Base-by-base conservation (phyloP, 2,888 invertebrate genomes). In the Cinara cedri region DNA sequence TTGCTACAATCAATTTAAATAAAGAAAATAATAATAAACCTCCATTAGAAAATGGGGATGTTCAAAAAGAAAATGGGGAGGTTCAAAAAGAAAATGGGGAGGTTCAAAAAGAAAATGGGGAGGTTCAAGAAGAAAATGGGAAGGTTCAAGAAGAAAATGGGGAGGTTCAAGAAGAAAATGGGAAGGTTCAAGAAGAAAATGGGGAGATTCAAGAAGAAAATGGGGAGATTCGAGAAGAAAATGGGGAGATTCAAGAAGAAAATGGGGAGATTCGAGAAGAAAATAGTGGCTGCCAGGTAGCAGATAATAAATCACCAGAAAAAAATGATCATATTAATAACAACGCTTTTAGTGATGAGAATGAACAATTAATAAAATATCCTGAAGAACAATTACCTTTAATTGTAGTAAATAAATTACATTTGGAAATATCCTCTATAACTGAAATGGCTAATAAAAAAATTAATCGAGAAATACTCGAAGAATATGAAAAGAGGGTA, bases 401-500 rank as follows among this genome's bases (percentile, higher is more conserved):
- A 34, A 34, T 34, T 34, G 6, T 4, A 4, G 34, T 4, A 34
- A 34, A 34, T 34, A 3, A 4, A 34, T 34, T 34, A 6, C 34
- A 34, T 34, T 4, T 34, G 34, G 34, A 34, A 4, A 34, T 34
- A 34, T 34, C 34, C 6, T 4, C 6, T 34, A 34, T 34, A 34
- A 34, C 3, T 34, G 34, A 34, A 34, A 34, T 34, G 3, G 34
- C 3, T 34, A 34, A 34, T 34, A 34, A 34, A 34, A 34, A 34
- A 34, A 34, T 34, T 34, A 34, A 34, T 6, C 3, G 3, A 34
- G 34, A 91, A 65, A 90, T 92, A 82, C 91, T 94, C 85, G 88
- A 90, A 85, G 93, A 93, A 85, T 88, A 88, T 85, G 84, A 88
- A 84, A 84, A 86, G 84, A 86, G 87, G 84, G 85, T 87, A 82